Conservation (phyloP, 2,888 invertebrate species). For the Dasysyrphus albostriatus region DNA sequence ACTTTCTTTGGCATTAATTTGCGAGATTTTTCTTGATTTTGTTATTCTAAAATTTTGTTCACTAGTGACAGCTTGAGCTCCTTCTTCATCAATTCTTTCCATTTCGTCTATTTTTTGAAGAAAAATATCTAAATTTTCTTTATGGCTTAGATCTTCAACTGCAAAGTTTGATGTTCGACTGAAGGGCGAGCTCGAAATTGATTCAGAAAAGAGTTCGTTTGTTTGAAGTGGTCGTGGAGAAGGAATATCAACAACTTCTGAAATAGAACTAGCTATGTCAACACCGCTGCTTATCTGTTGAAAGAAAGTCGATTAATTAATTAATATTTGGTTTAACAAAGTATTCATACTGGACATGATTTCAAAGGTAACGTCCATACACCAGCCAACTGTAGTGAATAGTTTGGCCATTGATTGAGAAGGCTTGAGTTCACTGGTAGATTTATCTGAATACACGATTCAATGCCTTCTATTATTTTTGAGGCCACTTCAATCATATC, state of each 20-base stretch:
- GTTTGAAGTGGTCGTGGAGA: conserved; percentile 81
- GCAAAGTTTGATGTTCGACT: conserved; percentile 81
- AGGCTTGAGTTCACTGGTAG: conserved; percentile 93
- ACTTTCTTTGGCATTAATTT: conserved; percentile 1
- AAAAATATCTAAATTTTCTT: conserved; percentile 81
- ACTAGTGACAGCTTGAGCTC: conserved; percentile 80
- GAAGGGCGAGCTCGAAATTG: conserved; percentile 83
- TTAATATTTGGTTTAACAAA: not conserved
- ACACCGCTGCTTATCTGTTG: conserved; percentile 88
- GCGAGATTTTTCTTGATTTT: conserved; percentile 9
- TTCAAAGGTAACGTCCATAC: conserved; percentile 93
- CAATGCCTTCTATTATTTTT: conserved; percentile 90
- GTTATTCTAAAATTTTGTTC: not conserved
- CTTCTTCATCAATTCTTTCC: conserved; percentile 83
- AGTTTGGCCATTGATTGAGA: conserved; percentile 94
- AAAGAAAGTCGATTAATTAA: not conserved
- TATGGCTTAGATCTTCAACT: conserved; percentile 79
- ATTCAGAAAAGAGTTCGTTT: conserved; percentile 82
- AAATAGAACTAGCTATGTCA: conserved; percentile 89
- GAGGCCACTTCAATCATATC: conserved; percentile 92
- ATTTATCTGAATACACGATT: conserved; percentile 89
- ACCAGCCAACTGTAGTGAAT: conserved; percentile 92
- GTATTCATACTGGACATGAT: conserved; percentile 86
- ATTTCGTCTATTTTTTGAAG: conserved; percentile 83
- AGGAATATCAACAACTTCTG: conserved; percentile 83